Evolutionary conservation across 2,888 invertebrate genomes (phyloP).

Genomic region (Cerastoderma edule): DNA sequence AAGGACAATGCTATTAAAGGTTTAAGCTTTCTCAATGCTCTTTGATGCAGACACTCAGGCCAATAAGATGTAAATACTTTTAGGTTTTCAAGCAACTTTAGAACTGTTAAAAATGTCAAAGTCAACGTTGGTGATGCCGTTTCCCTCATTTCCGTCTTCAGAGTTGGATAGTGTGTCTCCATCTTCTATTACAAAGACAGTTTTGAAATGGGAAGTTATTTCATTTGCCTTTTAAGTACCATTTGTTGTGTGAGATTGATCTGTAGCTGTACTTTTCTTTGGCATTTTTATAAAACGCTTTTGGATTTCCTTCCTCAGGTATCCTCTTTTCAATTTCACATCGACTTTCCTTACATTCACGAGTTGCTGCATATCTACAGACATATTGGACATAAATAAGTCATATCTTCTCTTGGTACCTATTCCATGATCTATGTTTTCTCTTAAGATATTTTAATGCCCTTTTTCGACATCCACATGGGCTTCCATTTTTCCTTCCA

Average conservation of each 20-base stretch:
- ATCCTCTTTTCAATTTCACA: constrained; percentile 12
- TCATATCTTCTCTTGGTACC: not conserved
- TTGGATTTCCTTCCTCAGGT: constrained; percentile 14
- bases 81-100: constrained; percentile 16
- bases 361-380: not conserved
- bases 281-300: constrained; percentile 27
- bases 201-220: constrained; percentile 19
- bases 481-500: constrained; percentile 10
- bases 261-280: constrained; percentile 11
- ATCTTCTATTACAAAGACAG: constrained; percentile 12
- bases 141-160: constrained; percentile 18
- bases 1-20: not conserved
- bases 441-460: not conserved
- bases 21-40: constrained; percentile 11
- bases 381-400: not conserved
- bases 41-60: constrained; percentile 10
- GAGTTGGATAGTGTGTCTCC: not conserved
- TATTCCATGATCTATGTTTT: constrained; percentile 20
- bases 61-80: constrained; percentile 12
- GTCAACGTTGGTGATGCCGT: not conserved
- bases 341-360: constrained; percentile 25
- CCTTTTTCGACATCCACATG: constrained; percentile 14
- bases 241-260: not conserved
- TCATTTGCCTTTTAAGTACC: constrained; percentile 19
- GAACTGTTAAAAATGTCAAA: not conserved